Conservation (phyloP, 2,797 vertebrate species). For the Mormyrus proboscirostris region DNA sequence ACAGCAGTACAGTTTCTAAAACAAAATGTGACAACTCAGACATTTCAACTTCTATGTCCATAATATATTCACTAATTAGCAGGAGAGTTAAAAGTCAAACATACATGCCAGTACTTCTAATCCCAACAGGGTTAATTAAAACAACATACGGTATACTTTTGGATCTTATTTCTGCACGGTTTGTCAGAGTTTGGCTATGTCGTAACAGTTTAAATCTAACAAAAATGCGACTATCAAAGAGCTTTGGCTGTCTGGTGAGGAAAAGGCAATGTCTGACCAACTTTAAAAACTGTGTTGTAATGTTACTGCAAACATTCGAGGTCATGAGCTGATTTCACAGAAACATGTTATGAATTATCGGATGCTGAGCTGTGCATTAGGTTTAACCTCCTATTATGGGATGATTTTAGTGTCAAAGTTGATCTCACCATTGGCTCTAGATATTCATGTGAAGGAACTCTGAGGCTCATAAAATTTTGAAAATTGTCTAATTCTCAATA, state of each 20-base stretch:
- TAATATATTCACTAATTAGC: background rate
- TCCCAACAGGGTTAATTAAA: background rate
- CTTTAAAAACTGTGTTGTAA: background rate
- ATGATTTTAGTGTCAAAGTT: background rate
- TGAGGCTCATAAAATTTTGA: background rate
- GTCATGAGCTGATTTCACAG: background rate
- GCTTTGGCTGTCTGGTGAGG: background rate
- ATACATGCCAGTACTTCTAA: background rate
- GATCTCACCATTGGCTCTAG: background rate
- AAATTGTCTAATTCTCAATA: background rate
- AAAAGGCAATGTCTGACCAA: background rate
- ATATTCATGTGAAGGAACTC: background rate
- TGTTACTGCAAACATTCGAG: background rate
- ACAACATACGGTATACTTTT: background rate
- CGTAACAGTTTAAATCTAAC: background rate
- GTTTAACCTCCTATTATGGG: background rate
- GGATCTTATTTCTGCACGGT: background rate
- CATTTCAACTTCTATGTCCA: background rate
- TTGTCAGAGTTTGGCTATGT: background rate
- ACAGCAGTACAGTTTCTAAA: background rate
- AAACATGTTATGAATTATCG: background rate
- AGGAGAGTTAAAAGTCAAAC: background rate
- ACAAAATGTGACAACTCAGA: background rate
- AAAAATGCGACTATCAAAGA: background rate
- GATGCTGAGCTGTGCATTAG: background rate